These are phyloP conservation scores for Holocentrus rufus DNA, from an alignment of 2,797 vertebrate species.

Conservation along the genomic window DNA sequence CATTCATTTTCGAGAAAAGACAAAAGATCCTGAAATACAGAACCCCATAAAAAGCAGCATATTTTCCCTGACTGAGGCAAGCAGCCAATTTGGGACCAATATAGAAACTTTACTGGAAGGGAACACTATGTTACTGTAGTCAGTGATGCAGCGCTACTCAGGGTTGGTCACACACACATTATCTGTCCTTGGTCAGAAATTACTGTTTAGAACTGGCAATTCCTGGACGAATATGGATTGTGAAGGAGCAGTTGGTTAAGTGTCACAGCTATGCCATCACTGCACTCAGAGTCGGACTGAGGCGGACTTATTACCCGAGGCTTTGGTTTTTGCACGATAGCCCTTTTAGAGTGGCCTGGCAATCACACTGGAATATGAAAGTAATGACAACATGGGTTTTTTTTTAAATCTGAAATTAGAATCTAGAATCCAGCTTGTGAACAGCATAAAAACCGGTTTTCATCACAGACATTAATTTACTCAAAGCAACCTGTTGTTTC, in stretches of 20 bases:
- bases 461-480: no score
- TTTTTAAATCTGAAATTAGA: neutral
- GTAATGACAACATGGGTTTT: conserved; percentile 3
- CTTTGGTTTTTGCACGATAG: conserved; percentile 12
- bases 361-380: conserved; percentile 34
- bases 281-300: conserved; percentile 37
- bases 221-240: conserved; percentile 46
- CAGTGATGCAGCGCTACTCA: conserved; percentile 48
- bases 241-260: conserved; percentile 52
- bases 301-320: neutral
- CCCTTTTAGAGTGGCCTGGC: neutral
- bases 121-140: conserved; percentile 66
- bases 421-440: neutral
- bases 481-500: no score
- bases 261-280: conserved; percentile 32
- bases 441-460: no score
- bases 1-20: conserved; percentile 52
- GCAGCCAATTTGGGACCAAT: conserved; percentile 75
- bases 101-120: conserved; percentile 76
- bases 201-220: conserved; percentile 53
- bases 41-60: conserved; percentile 67
- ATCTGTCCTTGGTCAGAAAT: conserved; percentile 62
- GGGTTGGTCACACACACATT: conserved; percentile 56
- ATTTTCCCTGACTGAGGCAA: conserved; percentile 64
- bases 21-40: conserved; percentile 69